These are phyloP conservation scores for Anableps anableps DNA, from an alignment of 2,797 vertebrate genomes.

Conservation along the genomic window DNA sequence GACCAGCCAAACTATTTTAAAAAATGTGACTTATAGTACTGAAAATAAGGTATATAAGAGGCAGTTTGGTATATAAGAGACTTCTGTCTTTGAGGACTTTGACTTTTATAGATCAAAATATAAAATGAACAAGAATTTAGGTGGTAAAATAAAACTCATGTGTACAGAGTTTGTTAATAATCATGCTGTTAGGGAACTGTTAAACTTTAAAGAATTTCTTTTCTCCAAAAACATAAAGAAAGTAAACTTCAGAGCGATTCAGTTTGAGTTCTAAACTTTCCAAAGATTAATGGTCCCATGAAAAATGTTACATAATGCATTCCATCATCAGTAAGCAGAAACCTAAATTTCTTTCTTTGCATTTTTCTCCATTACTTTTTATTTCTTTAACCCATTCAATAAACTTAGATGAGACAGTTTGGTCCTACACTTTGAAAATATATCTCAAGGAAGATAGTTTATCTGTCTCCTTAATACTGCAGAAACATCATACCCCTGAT, in stretches of 20 bases:
- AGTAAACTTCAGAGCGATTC: not conserved
- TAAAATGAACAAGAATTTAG: not conserved
- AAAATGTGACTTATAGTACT: too few species aligned
- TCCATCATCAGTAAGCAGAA: slow-evolving; percentile 3
- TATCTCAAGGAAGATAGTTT: slow-evolving; percentile 23
- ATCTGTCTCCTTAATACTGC: slow-evolving; percentile 31
- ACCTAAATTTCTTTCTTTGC: slow-evolving; percentile 21
- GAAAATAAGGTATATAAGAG: too few species aligned
- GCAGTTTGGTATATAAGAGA: not conserved
- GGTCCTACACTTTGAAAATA: slow-evolving; percentile 22
- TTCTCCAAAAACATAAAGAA: not conserved
- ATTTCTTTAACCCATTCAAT: slow-evolving; percentile 24
- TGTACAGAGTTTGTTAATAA: not conserved
- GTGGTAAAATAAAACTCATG: not conserved
- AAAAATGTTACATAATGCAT: slow-evolving; percentile 46
- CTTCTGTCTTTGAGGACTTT: not conserved
- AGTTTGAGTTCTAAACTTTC: slow-evolving; percentile 12
- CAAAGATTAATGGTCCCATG: slow-evolving; percentile 13
- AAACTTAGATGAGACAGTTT: not conserved
- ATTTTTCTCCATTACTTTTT: slow-evolving; percentile 24
- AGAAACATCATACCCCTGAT: slow-evolving; percentile 44
- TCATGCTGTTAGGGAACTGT: not conserved
- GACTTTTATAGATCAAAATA: not conserved
- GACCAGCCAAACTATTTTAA: too few species aligned
- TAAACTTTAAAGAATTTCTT: not conserved